These are phyloP conservation scores for Fulica atra DNA, from an alignment of 2,113 vertebrate species.

Conservation along the genomic window DNA sequence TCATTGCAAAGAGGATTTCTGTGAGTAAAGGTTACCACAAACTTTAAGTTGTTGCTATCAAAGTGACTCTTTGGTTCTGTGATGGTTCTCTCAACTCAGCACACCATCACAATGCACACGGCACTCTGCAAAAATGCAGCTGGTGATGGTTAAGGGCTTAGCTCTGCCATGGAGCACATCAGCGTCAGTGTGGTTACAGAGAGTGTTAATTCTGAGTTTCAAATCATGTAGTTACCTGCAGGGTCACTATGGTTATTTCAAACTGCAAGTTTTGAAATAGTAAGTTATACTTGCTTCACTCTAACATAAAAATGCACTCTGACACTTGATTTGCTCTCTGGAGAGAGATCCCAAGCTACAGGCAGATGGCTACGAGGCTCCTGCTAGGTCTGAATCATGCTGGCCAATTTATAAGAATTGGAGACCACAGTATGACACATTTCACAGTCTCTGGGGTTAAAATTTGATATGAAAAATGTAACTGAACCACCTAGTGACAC, in stretches of 20 bases:
- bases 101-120: background rate
- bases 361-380: slow-evolving; percentile 17
- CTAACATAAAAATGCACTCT: background rate
- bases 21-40: background rate
- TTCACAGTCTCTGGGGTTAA: background rate
- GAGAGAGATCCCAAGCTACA: background rate
- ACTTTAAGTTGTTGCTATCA: background rate
- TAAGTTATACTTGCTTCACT: background rate
- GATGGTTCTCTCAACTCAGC: background rate
- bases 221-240: background rate
- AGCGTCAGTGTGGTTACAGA: background rate
- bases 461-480: background rate
- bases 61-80: background rate
- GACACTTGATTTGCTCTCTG: slow-evolving; percentile 36
- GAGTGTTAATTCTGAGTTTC: background rate
- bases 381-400: background rate
- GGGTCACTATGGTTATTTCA: background rate
- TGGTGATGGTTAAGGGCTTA: background rate
- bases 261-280: background rate
- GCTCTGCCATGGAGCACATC: background rate
- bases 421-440: background rate
- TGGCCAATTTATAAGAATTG: slow-evolving; percentile 4
- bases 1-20: background rate
- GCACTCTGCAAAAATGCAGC: background rate
- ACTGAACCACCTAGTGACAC: background rate